Evolutionary conservation across 1,140 invertebrate species (phyloP), one percentile per base, ranked within the genome.

Genomic region (Diprion similis): DNA sequence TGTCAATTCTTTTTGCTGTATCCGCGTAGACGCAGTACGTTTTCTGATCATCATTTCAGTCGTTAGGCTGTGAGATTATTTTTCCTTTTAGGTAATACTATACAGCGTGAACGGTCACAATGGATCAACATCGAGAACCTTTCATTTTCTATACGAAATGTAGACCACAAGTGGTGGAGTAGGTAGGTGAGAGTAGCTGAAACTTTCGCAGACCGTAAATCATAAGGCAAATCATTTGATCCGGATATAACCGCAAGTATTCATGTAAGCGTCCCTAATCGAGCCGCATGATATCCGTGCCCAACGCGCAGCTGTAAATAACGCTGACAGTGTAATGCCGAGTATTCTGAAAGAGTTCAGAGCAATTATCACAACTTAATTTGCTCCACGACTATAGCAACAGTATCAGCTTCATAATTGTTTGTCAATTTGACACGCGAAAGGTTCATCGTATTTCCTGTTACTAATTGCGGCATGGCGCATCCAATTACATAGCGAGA

Each of bases 401-500:
- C 1, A 11, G 51, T 8, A 13, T 13, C 51, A n/a, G 51, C n/a
- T 59, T 59, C n/a, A 9, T 59, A 17, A 59, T 59, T 59, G 51
- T 13, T 7, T 59, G 51, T 59, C 51, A 4, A 59, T 59, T 17
- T 17, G 51, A 13, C n/a, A 59, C 51, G 51, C 51, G n/a, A 17
- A 59, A 59, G 51, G 51, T 59, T 59, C 51, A 59, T 59, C 51
- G n/a, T n/a, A n/a, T 8, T 59, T 59, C 51, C 51, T 59, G 51
- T 59, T 15, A 15, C 51, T 59, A 59, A 59, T 59, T 59, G 9
- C n/a, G 51, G 51, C 51, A 17, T 59, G 9, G 51, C 51, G 51
- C 51, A 59, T 59, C 51, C 51, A 59, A 59, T 59, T 59, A 59
- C 11, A 59, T 17, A 9, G 51, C 11, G 51, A 59, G 51, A 17